Base-by-base conservation (phyloP, 2,888 invertebrate genomes). In the Harmothoe impar region DNA sequence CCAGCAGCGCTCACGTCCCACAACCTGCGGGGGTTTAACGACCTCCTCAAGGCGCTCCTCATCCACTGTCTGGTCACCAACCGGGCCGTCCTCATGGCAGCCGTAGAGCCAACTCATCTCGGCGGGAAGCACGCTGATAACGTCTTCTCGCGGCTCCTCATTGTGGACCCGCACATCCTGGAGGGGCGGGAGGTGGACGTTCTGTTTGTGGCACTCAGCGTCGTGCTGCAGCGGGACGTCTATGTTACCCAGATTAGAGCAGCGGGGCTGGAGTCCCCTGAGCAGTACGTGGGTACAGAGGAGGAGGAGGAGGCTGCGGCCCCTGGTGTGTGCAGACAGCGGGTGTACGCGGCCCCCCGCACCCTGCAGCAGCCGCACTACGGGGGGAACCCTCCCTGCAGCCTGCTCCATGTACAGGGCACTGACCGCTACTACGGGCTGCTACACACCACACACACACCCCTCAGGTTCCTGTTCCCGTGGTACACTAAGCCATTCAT, bases 131-230 rank as follows among this genome's bases (percentile, higher is more conserved):
- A 78, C 3, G 78, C 78, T 5, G n/a, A 35, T 3, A n/a, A 29
- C 3, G 78, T 78, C 3, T 78, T 78, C 5, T 20, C 78, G 20
- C n/a, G n/a, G 17, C 78, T 78, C 7, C 31, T 78, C 5, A 29
- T 29, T 7, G 31, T 78, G 17, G 78, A 78, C 12, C 35, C 35
- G 5, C 20, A 23, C 31, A 1, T 78, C 31, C 35, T 78, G 78
- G 25, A 78, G 10, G 10, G 1, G 1, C 29, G 5, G 10, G n/a
- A 78, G 31, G 35, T 29, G n/a, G 31, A 78, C 35, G 5, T 78
- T 29, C 78, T 78, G 5, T 29, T 78, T 17, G 31, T 78, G 35
- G 78, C 78, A 3, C 31, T 78, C 29, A 78, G 78, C 78, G n/a
- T 78, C 35, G 78, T 35, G 5, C 20, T 78, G 20, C 78, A 78